These are phyloP conservation scores for Chlorops oryzae DNA, from an alignment of 1,140 invertebrate genomes.

Conservation along the genomic window DNA sequence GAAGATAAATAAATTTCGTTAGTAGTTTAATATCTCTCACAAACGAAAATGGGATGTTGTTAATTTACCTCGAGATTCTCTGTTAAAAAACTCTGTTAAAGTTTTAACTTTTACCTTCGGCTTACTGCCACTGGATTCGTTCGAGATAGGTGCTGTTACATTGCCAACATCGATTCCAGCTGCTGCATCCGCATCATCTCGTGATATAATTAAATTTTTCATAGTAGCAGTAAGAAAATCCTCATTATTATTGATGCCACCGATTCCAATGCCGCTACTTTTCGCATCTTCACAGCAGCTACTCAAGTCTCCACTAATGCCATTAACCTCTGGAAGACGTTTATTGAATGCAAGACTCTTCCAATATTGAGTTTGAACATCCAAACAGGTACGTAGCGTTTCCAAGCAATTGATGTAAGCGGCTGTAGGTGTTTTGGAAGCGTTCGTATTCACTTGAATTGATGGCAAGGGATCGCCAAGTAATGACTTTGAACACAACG, in stretches of 20 bases:
- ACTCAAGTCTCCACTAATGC: too few species aligned
- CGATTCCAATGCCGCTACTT: too few species aligned
- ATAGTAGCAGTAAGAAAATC: constrained; percentile 47
- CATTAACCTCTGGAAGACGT: constrained; percentile 25
- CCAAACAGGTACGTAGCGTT: constrained; percentile 66
- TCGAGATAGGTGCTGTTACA: constrained; percentile 10
- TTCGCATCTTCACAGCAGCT: too few species aligned
- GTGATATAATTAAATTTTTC: constrained; percentile 37
- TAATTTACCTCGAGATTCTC: constrained; percentile 50
- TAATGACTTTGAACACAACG: constrained; percentile 78
- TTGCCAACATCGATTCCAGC: constrained; percentile 20
- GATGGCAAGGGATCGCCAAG: constrained; percentile 74
- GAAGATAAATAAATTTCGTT: constrained; percentile 10
- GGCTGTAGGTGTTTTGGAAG: constrained; percentile 54
- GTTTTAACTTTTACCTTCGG: constrained; percentile 47
- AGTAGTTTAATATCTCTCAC: background rate
- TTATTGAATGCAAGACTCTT: constrained; percentile 57
- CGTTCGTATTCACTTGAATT: constrained; percentile 47
- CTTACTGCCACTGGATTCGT: constrained; percentile 40
- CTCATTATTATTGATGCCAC: constrained; percentile 47
- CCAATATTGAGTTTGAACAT: constrained; percentile 68
- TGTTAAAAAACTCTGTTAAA: constrained; percentile 49
- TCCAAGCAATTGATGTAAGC: constrained; percentile 50
- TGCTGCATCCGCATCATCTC: constrained; percentile 24
- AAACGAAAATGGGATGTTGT: constrained; percentile 3